Evolutionary conservation across 2,113 vertebrate species (phyloP), one percentile per base, ranked within the genome.

Genomic region (Colius striatus): DNA sequence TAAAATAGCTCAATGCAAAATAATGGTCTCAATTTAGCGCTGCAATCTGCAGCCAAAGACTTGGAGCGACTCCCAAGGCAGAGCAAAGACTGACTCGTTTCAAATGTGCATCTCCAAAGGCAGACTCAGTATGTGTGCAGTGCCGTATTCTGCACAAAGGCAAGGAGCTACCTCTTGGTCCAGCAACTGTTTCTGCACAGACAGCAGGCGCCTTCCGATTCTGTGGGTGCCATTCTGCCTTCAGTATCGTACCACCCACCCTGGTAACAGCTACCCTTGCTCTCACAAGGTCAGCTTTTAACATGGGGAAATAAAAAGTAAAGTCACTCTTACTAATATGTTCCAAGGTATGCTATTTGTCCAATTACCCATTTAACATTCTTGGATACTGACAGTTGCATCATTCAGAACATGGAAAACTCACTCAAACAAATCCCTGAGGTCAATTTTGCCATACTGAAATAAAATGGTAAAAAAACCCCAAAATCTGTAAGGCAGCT

Each of bases 11-110:
- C 88, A 88, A 86, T 89, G 80, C 73, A 92, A 84, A 89, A 90
- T 86, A 93, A 96, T 63, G 61, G 94, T 91, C 93, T 95, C 93
- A 81, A 78, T 94, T 96, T 89, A 95, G 82, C 76, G 60, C 53
- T 63, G 61, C 75, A 85, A 77, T 94, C 82, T 88, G 82, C 82
- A 94, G 84, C 72, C 60, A 45, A 94, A 95, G 78, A 71, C 75
- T 94, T 94, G 83, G 90, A 94, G 72, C 27, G 67, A 71, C 78
- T 93, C 79, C 68, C 73, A 53, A 94, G 57, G 72, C 78, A 88
- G 45, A 77, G 92, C 27, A 50, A 92, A 84, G 79, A 68, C 11
- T 78, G 87, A 84, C 76, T 94, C 26, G 43, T 68, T 86, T 90
- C 87, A 91, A 93, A 80, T 27, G 53, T 34, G 57, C 48, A 78